Base-by-base conservation (phyloP, 1,140 invertebrate genomes). In the Colletes latitarsis region DNA sequence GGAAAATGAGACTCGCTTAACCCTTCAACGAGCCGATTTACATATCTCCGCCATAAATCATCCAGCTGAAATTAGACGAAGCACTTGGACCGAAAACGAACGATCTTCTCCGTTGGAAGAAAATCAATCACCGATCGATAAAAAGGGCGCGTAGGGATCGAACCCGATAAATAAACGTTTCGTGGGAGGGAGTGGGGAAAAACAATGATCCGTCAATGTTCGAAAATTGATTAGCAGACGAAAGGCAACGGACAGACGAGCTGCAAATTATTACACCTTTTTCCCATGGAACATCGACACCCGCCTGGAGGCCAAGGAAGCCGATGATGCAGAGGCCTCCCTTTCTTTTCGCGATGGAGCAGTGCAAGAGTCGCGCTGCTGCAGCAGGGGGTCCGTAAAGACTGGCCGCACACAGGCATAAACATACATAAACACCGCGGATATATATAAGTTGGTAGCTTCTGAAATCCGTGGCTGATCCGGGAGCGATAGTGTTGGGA, bases 381-480 rank as follows among this genome's bases (percentile, higher is more conserved):
- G 62, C 91, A 87, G 88, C 90, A 75, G 91, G 91, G 87, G 90
- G 90, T 90, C 90, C 84, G 88, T 92, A 92, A 92, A 91, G 84
- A 90, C 91, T 90, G 85, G 74, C 84, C 89, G 90, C 89, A 88
- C 87, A 90, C 90, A 89, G 89, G 85, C 86, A 89, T 89, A 90
- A 88, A 88, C 86, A 86, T 87, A 90, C 88, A 90, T 90, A 90
- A 86, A 90, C 88, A 86, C 76, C 87, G 84, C 67, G 70, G 73
- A 74, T 83, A 77, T 86, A 89, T 90, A 89, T 89, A 91, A 92
- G 90, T 91, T 91, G 89, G 91, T 92, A 92, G 91, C 91, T 92
- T 92, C 91, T 92, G 91, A 92, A 92, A 92, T 92, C 90, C 91
- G 90, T 92, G 89, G 89, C 89, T 92, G 91, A 92, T 92, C 82